Percentiles rank a stretch among this genome's conserved stretches.
Conservation (phyloP, 2,888 invertebrate species). For the Perizoma flavofasciatum region DNA sequence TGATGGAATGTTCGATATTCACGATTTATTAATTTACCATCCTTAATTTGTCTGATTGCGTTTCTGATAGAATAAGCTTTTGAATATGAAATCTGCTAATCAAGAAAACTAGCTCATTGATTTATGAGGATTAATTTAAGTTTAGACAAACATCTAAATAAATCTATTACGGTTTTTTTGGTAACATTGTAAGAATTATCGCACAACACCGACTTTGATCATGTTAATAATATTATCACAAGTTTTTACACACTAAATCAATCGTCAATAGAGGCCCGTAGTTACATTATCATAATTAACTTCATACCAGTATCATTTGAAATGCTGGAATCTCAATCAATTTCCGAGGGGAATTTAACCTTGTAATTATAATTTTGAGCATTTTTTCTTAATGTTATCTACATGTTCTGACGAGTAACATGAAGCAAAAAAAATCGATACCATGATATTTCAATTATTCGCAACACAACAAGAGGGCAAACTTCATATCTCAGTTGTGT, state of each 20-base stretch:
- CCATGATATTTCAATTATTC: too few relatives aligned
- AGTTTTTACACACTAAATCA: too few relatives aligned
- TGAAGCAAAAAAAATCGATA: too few relatives aligned
- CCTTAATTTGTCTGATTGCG: conserved; percentile 27
- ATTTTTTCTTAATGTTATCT: too few relatives aligned
- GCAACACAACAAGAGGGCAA: conserved; percentile 2
- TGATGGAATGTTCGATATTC: conserved; percentile 36
- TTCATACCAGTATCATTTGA: too few relatives aligned
- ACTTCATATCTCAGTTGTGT: conserved; percentile 9
- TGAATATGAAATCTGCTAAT: conserved; percentile 12
- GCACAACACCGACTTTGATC: conserved; percentile 12
- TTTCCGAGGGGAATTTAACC: too few relatives aligned
- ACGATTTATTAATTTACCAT: conserved; percentile 34
- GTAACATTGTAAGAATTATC: conserved; percentile 5
- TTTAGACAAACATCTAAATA: conserved; percentile 2
- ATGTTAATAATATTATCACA: too few relatives aligned
- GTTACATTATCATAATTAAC: too few relatives aligned
- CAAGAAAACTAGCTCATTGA: conserved; percentile 11
- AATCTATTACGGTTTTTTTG: conserved; percentile 1
- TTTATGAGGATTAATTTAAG: conserved; percentile 5
- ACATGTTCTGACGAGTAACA: too few relatives aligned
- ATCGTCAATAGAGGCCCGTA: too few relatives aligned
- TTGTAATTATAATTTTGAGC: too few relatives aligned
- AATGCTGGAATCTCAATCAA: too few relatives aligned
- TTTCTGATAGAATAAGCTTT: conserved; percentile 9